Evolutionary conservation across 2,888 invertebrate species (phyloP), one percentile per base, ranked within the genome.

Genomic region (Plebejus argus): DNA sequence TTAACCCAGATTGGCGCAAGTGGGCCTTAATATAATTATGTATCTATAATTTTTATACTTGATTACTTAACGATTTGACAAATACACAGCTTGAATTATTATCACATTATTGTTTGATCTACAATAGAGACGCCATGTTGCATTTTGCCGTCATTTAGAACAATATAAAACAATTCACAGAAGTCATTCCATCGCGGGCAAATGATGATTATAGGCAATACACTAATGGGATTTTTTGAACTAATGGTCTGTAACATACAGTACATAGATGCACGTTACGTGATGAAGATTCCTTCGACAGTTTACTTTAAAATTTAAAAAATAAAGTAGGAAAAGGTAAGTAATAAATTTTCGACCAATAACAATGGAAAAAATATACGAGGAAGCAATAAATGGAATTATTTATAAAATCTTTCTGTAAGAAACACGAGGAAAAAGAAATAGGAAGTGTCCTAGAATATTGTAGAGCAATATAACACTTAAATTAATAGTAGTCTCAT

Each of bases 401-500:
- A 28, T 66, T 66, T 66, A 66, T 20, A 66, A 28, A 66, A 66
- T 15, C 0, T 33, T 18, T 23, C 12, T 23, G 23, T 12, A 61
- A 70, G n/a, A 39, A 71, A 53, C 1, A 53, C 20, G 2, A 71
- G 71, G 71, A 71, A 71, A 71, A 71, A 71, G n/a, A 71, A 71
- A 20, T 39, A 35, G 71, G 71, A 71, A 39, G 39, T 39, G 39
- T n/a, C 71, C 71, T 39, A 71, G 71, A 71, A 39, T 76, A 70
- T 77, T 76, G 39, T 56, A 72, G 76, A 76, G 77, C 76, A 77
- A 75, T 76, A 77, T 76, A 77, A 70, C n/a, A n/a, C n/a, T 28
- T 23, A 66, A 66, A 15, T 66, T 28, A 66, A 28, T 66, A 28
- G 28, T 23, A 66, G 58, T 23, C 23, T 66, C 66, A 66, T 33